These are phyloP conservation scores for Poecile montanus DNA, from an alignment of 2,797 vertebrate genomes.

Conservation along the genomic window DNA sequence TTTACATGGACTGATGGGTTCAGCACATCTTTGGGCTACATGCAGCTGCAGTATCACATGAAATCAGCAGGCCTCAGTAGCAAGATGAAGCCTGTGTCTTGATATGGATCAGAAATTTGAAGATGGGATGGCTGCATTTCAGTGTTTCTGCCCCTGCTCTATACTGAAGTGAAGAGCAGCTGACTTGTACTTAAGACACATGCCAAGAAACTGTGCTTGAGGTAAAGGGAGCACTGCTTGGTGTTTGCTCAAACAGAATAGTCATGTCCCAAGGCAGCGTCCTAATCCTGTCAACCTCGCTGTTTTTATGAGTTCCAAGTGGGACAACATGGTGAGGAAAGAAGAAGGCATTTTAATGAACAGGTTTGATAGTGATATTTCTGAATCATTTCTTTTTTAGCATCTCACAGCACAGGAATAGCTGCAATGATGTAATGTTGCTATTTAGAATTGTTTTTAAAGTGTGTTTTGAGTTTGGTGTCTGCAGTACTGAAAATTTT, in stretches of 20 bases:
- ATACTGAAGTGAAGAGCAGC: background rate
- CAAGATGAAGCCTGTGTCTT: background rate
- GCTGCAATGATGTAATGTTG: slow-evolving; percentile 20
- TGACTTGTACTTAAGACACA: background rate
- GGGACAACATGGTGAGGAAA: background rate
- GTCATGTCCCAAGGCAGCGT: background rate
- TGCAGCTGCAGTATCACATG: background rate
- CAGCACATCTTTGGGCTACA: background rate
- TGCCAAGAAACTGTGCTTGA: background rate
- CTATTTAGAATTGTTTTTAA: slow-evolving; percentile 59
- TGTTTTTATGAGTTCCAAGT: background rate
- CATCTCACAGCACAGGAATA: slow-evolving; percentile 32
- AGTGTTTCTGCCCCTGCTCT: background rate
- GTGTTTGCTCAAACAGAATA: background rate
- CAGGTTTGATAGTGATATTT: slow-evolving; percentile 34
- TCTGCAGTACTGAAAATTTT: slow-evolving; percentile 8
- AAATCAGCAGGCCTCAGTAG: background rate
- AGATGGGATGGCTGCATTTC: background rate
- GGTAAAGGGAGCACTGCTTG: background rate
- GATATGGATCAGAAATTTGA: background rate
- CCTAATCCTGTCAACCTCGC: slow-evolving; percentile 34
- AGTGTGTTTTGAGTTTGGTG: slow-evolving; percentile 24
- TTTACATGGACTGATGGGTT: background rate
- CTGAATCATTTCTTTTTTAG: background rate
- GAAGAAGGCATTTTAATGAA: background rate